phyloP scores from a whole-genome alignment of 2,113 vertebrate species.

The Trichomycterus rosablanca region DNA sequence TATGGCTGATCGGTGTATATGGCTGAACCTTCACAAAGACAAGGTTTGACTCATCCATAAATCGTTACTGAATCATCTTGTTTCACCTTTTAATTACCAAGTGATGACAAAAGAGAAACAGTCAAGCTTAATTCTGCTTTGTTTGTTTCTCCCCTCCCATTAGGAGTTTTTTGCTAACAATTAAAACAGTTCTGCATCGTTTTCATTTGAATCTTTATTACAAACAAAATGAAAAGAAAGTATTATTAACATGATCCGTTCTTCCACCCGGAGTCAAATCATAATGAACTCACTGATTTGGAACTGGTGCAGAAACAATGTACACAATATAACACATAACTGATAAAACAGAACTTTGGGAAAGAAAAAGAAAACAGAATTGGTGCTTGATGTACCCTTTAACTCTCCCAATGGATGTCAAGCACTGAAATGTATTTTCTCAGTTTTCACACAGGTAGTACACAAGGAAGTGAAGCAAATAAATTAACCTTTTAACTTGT shows the following conservation, averaged over 20 bases:
- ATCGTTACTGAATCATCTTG: not conserved
- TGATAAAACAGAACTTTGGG: slow-evolving; percentile 10
- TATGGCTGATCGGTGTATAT: not conserved
- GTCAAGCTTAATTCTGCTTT: not conserved
- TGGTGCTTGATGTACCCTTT: slow-evolving; percentile 55
- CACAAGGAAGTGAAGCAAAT: slow-evolving; percentile 44
- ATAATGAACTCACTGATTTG: slow-evolving; percentile 59
- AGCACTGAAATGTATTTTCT: slow-evolving; percentile 50
- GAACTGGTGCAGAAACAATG: slow-evolving; percentile 57
- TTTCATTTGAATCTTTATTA: slow-evolving; percentile 70
- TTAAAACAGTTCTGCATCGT: slow-evolving; percentile 26
- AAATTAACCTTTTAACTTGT: slow-evolving; percentile 53
- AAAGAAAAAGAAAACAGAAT: slow-evolving; percentile 27
- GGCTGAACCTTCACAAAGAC: too few relatives aligned
- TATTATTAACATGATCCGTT: slow-evolving; percentile 62
- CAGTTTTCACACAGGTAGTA: slow-evolving; percentile 49
- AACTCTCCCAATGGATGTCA: slow-evolving; percentile 44
- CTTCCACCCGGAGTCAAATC: slow-evolving; percentile 42
- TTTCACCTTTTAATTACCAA: not conserved
- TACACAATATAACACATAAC: slow-evolving; percentile 62
- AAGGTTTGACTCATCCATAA: not conserved
- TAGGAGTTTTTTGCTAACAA: slow-evolving; percentile 1
- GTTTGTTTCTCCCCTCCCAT: not conserved
- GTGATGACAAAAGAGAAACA: not conserved
- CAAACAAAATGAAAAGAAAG: slow-evolving; percentile 66